Conservation (phyloP, 1,140 invertebrate genomes). For the Streblospio benedicti region DNA sequence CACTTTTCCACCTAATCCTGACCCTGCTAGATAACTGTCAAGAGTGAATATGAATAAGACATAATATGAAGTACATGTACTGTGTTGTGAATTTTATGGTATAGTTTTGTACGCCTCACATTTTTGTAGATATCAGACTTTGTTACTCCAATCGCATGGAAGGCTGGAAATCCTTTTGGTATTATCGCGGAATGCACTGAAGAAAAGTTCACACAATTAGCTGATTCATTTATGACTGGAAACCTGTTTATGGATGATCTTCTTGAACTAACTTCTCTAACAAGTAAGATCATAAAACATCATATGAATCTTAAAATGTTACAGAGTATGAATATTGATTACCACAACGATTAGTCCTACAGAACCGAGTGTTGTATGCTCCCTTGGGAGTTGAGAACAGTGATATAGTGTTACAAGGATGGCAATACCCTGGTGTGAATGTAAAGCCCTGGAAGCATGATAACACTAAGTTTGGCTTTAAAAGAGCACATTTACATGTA, state of each 20-base stretch:
- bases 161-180: conserved; percentile 31
- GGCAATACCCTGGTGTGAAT: too few relatives aligned
- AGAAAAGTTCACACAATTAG: conserved; percentile 25
- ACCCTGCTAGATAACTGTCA: too few relatives aligned
- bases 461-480: too few relatives aligned
- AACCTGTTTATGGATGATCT: conserved; percentile 29
- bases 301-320: conserved; percentile 10
- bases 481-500: too few relatives aligned
- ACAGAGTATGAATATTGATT: neutral
- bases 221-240: conserved; percentile 29
- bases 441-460: neutral
- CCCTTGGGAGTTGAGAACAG: too few relatives aligned
- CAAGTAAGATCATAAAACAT: conserved; percentile 24
- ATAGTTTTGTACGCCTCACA: too few relatives aligned
- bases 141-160: conserved; percentile 35
- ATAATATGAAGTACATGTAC: too few relatives aligned
- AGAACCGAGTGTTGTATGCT: neutral
- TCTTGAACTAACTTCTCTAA: conserved; percentile 24
- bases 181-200: conserved; percentile 32
- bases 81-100: too few relatives aligned
- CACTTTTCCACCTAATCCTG: too few relatives aligned
- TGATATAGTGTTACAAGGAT: neutral
- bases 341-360: neutral
- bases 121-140: conserved; percentile 26
- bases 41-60: too few relatives aligned